Evolutionary conservation across 2,888 invertebrate genomes (phyloP), one percentile per base, ranked within the genome.

Genomic region (Limnephilus rhombicus): DNA sequence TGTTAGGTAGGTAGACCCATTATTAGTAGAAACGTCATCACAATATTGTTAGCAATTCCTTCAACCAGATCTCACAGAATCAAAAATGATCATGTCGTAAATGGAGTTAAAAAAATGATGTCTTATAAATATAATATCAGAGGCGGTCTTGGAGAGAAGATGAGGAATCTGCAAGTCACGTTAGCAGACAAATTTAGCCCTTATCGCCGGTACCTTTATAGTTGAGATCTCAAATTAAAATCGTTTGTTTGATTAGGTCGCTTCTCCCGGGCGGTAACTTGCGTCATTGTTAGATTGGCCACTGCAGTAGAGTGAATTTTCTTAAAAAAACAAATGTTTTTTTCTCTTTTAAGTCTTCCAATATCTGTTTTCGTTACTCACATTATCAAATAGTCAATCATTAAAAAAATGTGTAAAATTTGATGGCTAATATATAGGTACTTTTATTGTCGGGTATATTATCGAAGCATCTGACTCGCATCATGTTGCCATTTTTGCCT

Each of bases 201-300:
- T 93, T 92, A 93, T 93, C 93, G 89, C 89, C 93, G 93, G 93
- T 89, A 81, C 92, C 93, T 93, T 93, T 93, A 88, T 89, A 45
- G 68, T 90, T 81, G 88, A 92, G 91, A 93, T 93, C 93, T 93
- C 91, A 91, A 93, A 93, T 93, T 93, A 93, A 93, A 93, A 93
- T 93, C 92, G 93, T 91, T 93, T 93, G 93, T 93, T 93, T 93
- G 93, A 93, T 93, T 93, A 93, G 93, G 81, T 91, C 91, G 89
- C 83, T 68, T 82, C 92, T 93, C 91, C 92, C 89, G 93, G 93
- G 93, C 92, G 93, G 92, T 89, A 49, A 88, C 34, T 29, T 88
- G 37, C 88, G 82, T 89, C 41, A 89, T 29, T n/a, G 45, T 29
- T 7, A 41, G n/a, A 34, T 83, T 80, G 37, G 11, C 34, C 68